phyloP scores from a whole-genome alignment of 1,140 invertebrate species.

The Vanessa tameamea region DNA sequence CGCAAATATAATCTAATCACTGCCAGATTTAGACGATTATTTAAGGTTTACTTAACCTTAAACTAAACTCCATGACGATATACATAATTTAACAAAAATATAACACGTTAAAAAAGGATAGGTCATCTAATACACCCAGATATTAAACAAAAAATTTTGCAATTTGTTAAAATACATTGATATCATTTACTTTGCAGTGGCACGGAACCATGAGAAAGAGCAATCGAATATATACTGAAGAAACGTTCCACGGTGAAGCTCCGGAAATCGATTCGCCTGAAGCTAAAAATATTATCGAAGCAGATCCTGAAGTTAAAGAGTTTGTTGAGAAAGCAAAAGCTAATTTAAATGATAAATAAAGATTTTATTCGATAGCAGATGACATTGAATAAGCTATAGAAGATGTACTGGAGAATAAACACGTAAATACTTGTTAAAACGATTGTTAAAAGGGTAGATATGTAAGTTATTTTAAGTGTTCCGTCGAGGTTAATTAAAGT shows the following conservation, averaged over 20 bases:
- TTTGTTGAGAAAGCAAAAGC: conserved; percentile 41
- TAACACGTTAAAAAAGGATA: no score
- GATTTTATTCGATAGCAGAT: not conserved
- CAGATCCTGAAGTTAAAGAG: conserved; percentile 51
- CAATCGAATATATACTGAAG: conserved; percentile 85
- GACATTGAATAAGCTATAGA: not conserved
- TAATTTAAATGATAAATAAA: conserved; percentile 29
- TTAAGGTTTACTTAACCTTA: not conserved
- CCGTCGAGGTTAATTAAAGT: not conserved
- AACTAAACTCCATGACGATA: not conserved
- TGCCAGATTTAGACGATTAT: not conserved
- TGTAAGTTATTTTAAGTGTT: not conserved
- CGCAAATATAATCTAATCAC: not conserved
- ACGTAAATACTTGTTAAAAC: not conserved
- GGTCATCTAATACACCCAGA: no score
- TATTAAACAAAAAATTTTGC: no score
- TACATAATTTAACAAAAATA: no score
- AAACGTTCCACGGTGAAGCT: conserved; percentile 80
- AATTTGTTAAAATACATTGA: no score
- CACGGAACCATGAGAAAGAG: conserved; percentile 85
- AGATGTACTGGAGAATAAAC: no score
- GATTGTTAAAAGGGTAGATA: not conserved
- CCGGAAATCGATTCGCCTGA: conserved; percentile 49
- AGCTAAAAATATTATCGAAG: conserved; percentile 52
- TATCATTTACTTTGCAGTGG: conserved; percentile 72